phyloP scores from a whole-genome alignment of 1,140 invertebrate species.

The Hyles euphorbiae region DNA sequence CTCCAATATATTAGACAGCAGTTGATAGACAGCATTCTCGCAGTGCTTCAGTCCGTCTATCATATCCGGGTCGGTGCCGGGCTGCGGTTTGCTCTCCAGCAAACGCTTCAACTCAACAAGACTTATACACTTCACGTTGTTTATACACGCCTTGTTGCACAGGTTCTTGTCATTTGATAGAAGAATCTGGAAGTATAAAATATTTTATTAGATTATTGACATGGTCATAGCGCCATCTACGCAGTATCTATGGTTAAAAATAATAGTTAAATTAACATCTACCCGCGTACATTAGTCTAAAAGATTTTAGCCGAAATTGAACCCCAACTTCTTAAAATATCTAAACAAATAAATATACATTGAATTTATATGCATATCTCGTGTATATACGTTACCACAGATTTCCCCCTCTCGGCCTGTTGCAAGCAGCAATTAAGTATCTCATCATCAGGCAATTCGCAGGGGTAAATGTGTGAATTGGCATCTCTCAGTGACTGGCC shows the following conservation, averaged over 20 bases:
- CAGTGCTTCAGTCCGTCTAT: slow-evolving; percentile 29
- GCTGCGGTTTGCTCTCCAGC: slow-evolving; percentile 32
- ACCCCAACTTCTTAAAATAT: too few relatives aligned
- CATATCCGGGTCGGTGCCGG: slow-evolving; percentile 26
- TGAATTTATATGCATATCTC: too few relatives aligned
- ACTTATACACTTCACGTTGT: slow-evolving; percentile 35
- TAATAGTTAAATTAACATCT: too few relatives aligned
- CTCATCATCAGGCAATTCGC: slow-evolving; percentile 61
- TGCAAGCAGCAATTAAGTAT: slow-evolving; percentile 64
- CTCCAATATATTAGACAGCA: slow-evolving; percentile 61
- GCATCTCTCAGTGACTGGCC: slow-evolving; percentile 60
- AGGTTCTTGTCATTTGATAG: slow-evolving; percentile 63
- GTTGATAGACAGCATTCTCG: slow-evolving; percentile 33
- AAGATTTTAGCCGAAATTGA: slow-evolving; percentile 1
- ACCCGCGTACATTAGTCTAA: neutral
- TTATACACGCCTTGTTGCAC: slow-evolving; percentile 57
- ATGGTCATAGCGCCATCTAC: too few relatives aligned
- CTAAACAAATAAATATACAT: too few relatives aligned
- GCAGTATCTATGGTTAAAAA: too few relatives aligned
- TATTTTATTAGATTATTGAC: neutral
- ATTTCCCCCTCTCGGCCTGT: slow-evolving; percentile 53
- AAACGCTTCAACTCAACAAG: slow-evolving; percentile 33
- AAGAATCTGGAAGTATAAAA: slow-evolving; percentile 40
- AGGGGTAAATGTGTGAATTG: slow-evolving; percentile 64
- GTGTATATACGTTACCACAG: slow-evolving; percentile 43